A percentile compares a stretch with the other conserved stretches of the same genome.
These are phyloP conservation scores for Alouatta palliata DNA, from an alignment of 2,113 vertebrate species.

Conservation along the genomic window DNA sequence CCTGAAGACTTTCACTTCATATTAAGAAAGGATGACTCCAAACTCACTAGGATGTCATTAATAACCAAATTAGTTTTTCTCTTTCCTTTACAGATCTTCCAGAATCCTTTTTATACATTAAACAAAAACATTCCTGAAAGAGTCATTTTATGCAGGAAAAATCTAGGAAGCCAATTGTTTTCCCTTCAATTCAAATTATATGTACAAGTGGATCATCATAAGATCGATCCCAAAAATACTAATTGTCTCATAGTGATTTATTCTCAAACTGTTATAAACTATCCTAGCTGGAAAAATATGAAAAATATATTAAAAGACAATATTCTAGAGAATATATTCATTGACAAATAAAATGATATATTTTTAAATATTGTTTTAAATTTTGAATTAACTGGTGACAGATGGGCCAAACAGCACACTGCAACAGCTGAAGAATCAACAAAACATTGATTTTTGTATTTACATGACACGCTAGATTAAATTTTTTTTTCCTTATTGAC, in stretches of 20 bases:
- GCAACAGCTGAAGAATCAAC: no score
- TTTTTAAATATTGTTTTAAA: not conserved
- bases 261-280: not conserved
- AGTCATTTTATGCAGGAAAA: not conserved
- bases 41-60: not conserved
- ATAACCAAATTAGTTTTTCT: not conserved
- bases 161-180: not conserved
- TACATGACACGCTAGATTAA: not conserved
- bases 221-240: not conserved
- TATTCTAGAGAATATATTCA: not conserved
- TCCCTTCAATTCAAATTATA: not conserved
- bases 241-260: not conserved
- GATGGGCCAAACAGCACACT: not conserved
- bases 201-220: not conserved
- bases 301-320: no score
- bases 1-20: not conserved
- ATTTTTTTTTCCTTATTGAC: not conserved
- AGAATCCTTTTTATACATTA: not conserved
- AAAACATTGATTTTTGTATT: not conserved
- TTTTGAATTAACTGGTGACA: not conserved
- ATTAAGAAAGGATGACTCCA: not conserved
- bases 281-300: not conserved
- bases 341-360: not conserved
- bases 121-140: not conserved
- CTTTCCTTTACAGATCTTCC: not conserved